These are phyloP conservation scores for Carposina sasakii DNA, from an alignment of 1,140 invertebrate species.

Conservation along the genomic window DNA sequence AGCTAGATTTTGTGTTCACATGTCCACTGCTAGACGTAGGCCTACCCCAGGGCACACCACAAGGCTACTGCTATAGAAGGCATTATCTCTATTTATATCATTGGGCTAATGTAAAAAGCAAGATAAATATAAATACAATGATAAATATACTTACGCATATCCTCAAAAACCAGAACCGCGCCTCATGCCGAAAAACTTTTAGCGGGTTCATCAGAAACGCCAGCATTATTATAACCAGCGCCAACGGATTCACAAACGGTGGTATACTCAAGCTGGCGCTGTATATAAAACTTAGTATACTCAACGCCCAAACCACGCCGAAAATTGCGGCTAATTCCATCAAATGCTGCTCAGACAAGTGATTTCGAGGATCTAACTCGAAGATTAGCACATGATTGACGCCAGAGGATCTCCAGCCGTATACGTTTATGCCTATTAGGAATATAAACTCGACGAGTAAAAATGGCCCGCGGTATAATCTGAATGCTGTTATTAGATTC, in stretches of 20 bases:
- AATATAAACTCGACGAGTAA: slow-evolving; percentile 96
- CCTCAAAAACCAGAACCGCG: slow-evolving; percentile 86
- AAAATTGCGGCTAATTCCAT: slow-evolving; percentile 97
- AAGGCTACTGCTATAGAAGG: no score
- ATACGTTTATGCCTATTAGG: slow-evolving; percentile 97
- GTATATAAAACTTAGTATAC: slow-evolving; percentile 87
- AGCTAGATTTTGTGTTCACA: no score
- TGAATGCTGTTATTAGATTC: slow-evolving; percentile 85
- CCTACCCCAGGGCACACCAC: no score
- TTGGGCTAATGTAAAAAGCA: no score
- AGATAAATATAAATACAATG: no score
- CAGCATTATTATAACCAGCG: slow-evolving; percentile 89
- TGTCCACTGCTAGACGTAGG: no score
- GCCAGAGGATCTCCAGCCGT: slow-evolving; percentile 98
- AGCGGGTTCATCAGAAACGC: slow-evolving; percentile 94
- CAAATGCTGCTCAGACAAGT: slow-evolving; percentile 95
- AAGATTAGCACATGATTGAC: slow-evolving; percentile 99
- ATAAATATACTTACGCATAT: slow-evolving; percentile 78
- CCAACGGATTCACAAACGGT: slow-evolving; percentile 91
- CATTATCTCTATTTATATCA: no score
- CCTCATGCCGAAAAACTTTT: slow-evolving; percentile 93
- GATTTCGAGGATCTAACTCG: slow-evolving; percentile 97
- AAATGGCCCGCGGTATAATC: slow-evolving; percentile 93
- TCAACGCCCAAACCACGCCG: slow-evolving; percentile 95
- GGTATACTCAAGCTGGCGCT: slow-evolving; percentile 91